A percentile compares a stretch with the other conserved stretches of the same genome.
These are phyloP conservation scores for Glossophaga mutica DNA, from an alignment of 2,797 vertebrate genomes.

Conservation along the genomic window DNA sequence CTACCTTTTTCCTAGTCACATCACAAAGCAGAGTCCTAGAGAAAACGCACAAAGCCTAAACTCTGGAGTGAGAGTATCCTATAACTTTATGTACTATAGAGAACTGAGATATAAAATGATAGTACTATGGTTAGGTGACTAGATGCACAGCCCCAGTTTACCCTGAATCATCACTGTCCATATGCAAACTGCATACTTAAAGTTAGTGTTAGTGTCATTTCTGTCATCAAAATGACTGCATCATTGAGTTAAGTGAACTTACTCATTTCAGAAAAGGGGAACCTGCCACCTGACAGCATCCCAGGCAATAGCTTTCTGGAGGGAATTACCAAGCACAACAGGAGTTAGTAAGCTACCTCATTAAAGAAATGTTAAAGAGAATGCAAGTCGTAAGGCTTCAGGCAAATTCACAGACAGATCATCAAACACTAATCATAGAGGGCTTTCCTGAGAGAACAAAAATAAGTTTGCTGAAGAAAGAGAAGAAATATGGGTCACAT, in stretches of 20 bases:
- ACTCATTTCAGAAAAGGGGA: not conserved
- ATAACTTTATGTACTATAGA: not conserved
- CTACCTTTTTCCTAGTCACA: not conserved
- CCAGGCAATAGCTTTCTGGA: not conserved
- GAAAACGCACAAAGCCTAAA: not conserved
- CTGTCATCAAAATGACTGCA: not conserved
- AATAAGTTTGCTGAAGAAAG: slow-evolving; percentile 54
- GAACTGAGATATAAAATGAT: not conserved
- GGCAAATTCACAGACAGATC: not conserved
- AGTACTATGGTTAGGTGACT: not conserved
- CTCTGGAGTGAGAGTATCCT: not conserved
- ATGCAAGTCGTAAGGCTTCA: not conserved
- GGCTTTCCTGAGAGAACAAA: slow-evolving; percentile 59
- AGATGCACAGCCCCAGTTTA: not conserved
- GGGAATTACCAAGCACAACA: not conserved
- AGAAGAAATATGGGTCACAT: slow-evolving; percentile 62
- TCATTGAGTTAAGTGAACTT: not conserved
- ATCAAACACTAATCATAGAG: slow-evolving; percentile 8
- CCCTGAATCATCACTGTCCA: not conserved
- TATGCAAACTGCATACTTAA: not conserved
- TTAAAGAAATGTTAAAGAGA: slow-evolving; percentile 14
- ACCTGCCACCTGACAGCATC: not conserved
- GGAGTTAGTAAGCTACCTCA: not conserved
- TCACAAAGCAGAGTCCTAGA: not conserved
- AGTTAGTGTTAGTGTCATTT: not conserved